Percentiles rank a stretch among this genome's conserved stretches.
phyloP scores from a whole-genome alignment of 2,113 vertebrate species.

The Zosterops hypoxanthus region DNA sequence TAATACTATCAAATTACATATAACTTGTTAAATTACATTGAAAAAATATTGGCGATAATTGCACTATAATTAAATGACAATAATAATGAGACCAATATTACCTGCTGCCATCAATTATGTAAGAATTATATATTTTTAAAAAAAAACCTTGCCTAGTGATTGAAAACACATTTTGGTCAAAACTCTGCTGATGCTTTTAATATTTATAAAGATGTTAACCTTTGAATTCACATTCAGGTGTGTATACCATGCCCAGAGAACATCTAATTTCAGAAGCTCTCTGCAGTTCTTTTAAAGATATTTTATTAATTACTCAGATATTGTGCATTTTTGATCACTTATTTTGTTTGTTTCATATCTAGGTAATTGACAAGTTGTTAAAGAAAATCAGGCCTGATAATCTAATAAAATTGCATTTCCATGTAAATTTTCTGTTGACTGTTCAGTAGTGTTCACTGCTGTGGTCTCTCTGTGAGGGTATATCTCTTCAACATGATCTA shows the following conservation, averaged over 20 bases:
- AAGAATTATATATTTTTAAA: not conserved
- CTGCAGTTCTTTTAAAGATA: not conserved
- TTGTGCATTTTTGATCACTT: not conserved
- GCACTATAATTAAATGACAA: slow-evolving; percentile 71
- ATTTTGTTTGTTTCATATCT: not conserved
- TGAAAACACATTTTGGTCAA: slow-evolving; percentile 11
- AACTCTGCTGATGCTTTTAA: not conserved
- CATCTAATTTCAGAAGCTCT: not conserved
- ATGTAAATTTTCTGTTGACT: not conserved
- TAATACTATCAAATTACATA: slow-evolving; percentile 47
- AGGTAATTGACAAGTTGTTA: not conserved
- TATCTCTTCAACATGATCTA: not conserved
- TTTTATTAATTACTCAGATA: not conserved
- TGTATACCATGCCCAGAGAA: not conserved
- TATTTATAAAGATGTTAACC: not conserved
- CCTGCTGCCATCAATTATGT: slow-evolving; percentile 51
- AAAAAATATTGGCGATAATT: slow-evolving; percentile 46
- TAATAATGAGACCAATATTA: slow-evolving; percentile 72
- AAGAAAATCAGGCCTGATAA: not conserved
- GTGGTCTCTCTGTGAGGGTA: not conserved
- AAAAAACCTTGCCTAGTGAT: not conserved
- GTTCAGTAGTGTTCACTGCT: not conserved
- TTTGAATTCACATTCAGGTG: not conserved
- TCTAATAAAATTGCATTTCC: not conserved
- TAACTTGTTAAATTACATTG: slow-evolving; percentile 56